Conservation (phyloP, 2,113 vertebrate species). For the Carollia perspicillata region DNA sequence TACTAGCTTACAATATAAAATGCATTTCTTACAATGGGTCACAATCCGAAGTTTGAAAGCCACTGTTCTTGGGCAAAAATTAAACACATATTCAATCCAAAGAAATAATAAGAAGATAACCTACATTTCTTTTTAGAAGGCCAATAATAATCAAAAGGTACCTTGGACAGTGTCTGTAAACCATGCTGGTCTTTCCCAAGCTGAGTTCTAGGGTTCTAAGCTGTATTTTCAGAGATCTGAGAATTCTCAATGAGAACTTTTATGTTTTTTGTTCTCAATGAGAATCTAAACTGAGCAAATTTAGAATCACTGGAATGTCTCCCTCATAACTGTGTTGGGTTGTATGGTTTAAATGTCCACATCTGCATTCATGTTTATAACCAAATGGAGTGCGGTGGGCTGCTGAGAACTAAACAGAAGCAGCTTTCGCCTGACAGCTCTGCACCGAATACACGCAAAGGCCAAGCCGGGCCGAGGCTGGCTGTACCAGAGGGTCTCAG, state of each 20-base stretch:
- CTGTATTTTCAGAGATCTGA: neutral
- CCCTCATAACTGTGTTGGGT: neutral
- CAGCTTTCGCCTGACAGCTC: neutral
- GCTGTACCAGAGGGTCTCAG: neutral
- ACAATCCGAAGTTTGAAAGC: neutral
- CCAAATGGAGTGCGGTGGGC: neutral
- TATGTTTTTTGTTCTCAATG: neutral
- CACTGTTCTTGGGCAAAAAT: constrained; percentile 19
- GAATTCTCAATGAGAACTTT: neutral
- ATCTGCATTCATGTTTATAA: neutral
- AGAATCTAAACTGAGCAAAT: neutral
- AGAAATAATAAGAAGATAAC: neutral
- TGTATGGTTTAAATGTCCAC: neutral
- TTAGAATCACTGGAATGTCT: neutral
- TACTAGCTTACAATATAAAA: neutral
- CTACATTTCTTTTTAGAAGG: constrained; percentile 1
- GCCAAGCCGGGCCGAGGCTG: neutral
- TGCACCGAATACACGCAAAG: neutral
- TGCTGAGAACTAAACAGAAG: neutral
- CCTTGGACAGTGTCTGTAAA: constrained; percentile 29
- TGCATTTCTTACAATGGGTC: neutral
- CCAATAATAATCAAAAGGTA: constrained; percentile 17
- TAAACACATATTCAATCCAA: neutral
- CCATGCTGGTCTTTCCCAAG: neutral
- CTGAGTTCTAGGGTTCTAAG: neutral